Evolutionary conservation across 2,888 invertebrate species (phyloP).

Genomic region (Phytoseiulus persimilis): DNA sequence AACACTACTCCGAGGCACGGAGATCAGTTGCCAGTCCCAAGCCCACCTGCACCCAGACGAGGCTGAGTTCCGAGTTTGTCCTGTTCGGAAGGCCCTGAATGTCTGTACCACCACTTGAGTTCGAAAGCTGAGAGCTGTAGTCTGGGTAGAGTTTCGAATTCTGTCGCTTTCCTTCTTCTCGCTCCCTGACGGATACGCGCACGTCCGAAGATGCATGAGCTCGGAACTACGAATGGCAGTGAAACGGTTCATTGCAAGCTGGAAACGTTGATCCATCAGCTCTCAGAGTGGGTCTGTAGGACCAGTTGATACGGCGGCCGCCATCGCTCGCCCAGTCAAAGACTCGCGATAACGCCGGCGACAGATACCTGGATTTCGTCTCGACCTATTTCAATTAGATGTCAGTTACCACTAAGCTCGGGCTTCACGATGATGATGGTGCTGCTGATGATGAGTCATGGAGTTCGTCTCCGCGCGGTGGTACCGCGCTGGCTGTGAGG

Average conservation of each 20-base stretch:
- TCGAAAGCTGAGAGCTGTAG: no score
- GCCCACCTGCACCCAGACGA: no score
- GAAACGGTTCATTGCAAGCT: background rate
- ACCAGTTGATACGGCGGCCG: background rate
- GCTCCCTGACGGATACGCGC: background rate
- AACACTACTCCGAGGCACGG: background rate
- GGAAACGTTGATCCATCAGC: background rate
- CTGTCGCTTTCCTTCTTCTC: no score
- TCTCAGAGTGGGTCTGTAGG: background rate
- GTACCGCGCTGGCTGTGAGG: background rate
- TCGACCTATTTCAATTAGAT: background rate
- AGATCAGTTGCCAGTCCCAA: background rate
- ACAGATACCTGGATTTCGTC: background rate
- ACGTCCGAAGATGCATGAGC: background rate
- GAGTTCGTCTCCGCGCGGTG: background rate
- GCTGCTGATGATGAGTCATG: background rate
- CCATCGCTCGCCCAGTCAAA: background rate
- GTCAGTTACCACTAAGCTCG: background rate
- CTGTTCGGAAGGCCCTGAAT: no score
- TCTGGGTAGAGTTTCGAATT: no score
- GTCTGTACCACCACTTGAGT: no score
- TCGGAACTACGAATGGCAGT: background rate
- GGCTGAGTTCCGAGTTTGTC: no score
- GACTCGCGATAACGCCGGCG: background rate
- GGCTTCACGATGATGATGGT: background rate